Evolutionary conservation across 2,113 vertebrate genomes (phyloP), one percentile per base, ranked within the genome.

Genomic region (Notarius lentiginosus): DNA sequence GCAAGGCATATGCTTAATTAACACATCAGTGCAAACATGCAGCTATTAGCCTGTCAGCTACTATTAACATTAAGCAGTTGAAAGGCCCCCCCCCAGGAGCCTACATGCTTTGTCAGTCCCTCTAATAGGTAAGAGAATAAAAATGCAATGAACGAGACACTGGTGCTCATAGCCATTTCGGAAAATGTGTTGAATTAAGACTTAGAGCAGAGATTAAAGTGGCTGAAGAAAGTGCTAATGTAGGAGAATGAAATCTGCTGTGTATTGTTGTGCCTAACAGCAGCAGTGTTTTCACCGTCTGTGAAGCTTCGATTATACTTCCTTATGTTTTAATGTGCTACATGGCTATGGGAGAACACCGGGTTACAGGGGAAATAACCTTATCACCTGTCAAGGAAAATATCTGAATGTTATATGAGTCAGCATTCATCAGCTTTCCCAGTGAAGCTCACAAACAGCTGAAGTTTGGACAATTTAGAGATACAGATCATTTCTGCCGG

Each of bases 11-110:
- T 20, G 82, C 80, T 82, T 85, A 85, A 90, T 87, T 90, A 88
- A 53, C 82, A 89, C 68, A 72, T 85, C 58, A 86, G 65, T 27
- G 83, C 79, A 84, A 87, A 87, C 61, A 68, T 72, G 68, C 58
- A 68, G 79, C 65, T 90, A 89, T 89, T 86, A 91, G 87, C 84
- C 83, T 82, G 86, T 90, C 66, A 84, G 79, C 58, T 89, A 70
- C 51, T 86, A 87, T 85, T 84, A 83, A 87, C 73, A 86, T 53
- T 58, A 80, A 75, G 81, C 83, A 47, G 30, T 72, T 84, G 82
- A 86, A 90, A 60, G 77, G 1, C 65, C 73, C 85, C 82, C 82
- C 81, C 84, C 76, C 75, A 56, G 47, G 87, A 75, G 76, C 63
- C 58, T 55, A 82, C 81, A 84, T 4, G 41, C 83, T 82, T 89